Conservation (phyloP, 2,113 vertebrate genomes). For the Semicossyphus pulcher region DNA sequence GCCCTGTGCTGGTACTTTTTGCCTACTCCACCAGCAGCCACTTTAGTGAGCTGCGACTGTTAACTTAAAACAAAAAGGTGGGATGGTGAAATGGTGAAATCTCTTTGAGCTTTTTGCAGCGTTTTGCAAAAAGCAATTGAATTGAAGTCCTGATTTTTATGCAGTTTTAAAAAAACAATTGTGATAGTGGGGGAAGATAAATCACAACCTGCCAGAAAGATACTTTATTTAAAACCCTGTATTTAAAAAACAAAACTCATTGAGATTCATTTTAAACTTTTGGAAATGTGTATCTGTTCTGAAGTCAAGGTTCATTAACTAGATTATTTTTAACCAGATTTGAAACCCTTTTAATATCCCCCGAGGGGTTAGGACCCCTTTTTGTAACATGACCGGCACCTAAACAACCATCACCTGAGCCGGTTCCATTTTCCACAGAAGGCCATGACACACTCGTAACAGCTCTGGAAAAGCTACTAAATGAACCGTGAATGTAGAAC, state of each 20-base stretch:
- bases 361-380: too few relatives aligned
- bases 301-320: too few relatives aligned
- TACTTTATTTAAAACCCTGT: background rate
- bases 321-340: too few relatives aligned
- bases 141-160: background rate
- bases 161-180: background rate
- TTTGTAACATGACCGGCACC: too few relatives aligned
- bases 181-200: background rate
- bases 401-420: too few relatives aligned
- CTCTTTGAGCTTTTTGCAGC: background rate
- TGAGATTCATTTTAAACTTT: background rate
- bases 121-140: background rate
- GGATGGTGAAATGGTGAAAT: background rate
- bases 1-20: too few relatives aligned
- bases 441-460: too few relatives aligned
- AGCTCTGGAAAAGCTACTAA: too few relatives aligned
- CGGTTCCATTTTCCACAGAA: too few relatives aligned
- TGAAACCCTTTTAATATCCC: too few relatives aligned
- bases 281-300: background rate
- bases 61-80: background rate
- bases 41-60: background rate
- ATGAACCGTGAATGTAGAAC: too few relatives aligned
- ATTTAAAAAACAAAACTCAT: background rate
- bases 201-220: background rate
- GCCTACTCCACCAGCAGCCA: background rate